These are phyloP conservation scores for Sorex fumeus DNA, from an alignment of 2,113 vertebrate genomes.

Conservation along the genomic window DNA sequence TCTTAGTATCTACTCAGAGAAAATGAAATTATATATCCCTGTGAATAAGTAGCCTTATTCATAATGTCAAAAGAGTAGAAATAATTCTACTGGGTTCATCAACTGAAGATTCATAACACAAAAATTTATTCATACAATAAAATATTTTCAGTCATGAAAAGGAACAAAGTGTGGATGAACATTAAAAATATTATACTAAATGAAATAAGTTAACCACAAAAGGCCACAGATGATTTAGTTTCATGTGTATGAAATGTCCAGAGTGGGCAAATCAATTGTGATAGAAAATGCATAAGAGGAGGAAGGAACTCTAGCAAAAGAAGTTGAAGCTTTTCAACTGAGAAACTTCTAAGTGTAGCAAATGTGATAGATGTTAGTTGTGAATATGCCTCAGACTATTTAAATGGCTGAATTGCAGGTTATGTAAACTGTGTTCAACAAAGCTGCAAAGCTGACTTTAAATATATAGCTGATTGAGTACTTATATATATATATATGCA, in stretches of 20 bases:
- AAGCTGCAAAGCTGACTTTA: no score
- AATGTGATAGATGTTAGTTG: neutral
- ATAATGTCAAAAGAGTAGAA: neutral
- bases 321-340: neutral
- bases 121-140: neutral
- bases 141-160: neutral
- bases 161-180: neutral
- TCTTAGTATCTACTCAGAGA: neutral
- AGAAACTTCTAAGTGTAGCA: conserved; percentile 20
- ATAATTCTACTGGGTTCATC: neutral
- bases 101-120: neutral
- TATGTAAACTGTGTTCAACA: neutral
- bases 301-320: neutral
- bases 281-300: neutral
- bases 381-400: neutral
- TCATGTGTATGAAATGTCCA: neutral
- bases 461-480: neutral
- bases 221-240: neutral
- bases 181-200: neutral
- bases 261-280: neutral
- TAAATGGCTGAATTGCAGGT: neutral
- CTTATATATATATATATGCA: neutral
- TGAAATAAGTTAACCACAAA: neutral
- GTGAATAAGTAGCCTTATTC: conserved; percentile 20
- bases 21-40: conserved; percentile 7